Percentiles rank a stretch among this genome's conserved stretches.
phyloP scores from a whole-genome alignment of 2,888 invertebrate genomes.

The Spicauda simplicius region DNA sequence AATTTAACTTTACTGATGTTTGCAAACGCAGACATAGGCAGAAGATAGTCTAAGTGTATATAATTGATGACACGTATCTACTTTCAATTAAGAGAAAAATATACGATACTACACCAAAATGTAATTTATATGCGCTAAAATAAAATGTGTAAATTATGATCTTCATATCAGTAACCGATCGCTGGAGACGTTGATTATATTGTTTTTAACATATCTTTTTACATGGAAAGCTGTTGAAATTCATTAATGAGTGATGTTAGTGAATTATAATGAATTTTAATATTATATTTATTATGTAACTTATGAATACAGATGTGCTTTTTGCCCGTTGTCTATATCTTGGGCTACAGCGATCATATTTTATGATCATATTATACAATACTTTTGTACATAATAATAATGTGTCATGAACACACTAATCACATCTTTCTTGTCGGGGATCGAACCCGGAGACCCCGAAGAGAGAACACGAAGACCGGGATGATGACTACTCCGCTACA shows the following conservation, averaged over 20 bases:
- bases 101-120: neutral
- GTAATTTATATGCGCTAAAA: neutral
- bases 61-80: too few species aligned
- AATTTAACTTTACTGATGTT: too few species aligned
- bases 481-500: too few species aligned
- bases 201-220: constrained; percentile 22
- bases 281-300: constrained; percentile 24
- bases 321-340: too few species aligned
- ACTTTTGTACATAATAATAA: too few species aligned
- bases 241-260: constrained; percentile 22
- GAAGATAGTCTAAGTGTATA: neutral
- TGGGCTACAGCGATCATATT: too few species aligned
- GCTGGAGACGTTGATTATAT: constrained; percentile 8
- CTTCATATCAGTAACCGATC: constrained; percentile 13
- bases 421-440: too few species aligned
- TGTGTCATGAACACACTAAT: too few species aligned
- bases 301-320: constrained; percentile 17
- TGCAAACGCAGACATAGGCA: neutral
- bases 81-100: too few species aligned
- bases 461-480: too few species aligned
- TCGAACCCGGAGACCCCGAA: too few species aligned
- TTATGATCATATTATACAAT: too few species aligned
- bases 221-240: constrained; percentile 18
- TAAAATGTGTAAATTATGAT: constrained; percentile 6
- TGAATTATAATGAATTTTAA: constrained; percentile 9